Evolutionary conservation across 2,113 vertebrate species (phyloP).

Genomic region (Corydoras maculifer): DNA sequence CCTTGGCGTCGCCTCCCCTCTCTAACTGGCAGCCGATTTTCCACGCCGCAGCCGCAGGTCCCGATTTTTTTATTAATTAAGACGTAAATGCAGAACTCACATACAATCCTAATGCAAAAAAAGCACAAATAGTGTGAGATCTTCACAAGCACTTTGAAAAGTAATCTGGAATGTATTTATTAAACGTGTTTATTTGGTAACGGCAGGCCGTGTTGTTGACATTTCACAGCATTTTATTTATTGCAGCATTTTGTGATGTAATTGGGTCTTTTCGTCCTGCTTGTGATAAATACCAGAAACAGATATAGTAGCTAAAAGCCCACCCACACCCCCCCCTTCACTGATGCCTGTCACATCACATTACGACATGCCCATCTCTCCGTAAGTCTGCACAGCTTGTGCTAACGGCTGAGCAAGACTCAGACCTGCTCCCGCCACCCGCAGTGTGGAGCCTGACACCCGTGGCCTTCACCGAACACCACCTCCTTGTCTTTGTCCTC

Average conservation of each 20-base stretch:
- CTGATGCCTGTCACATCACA: slow-evolving; percentile 34
- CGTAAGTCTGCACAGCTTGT: slow-evolving; percentile 18
- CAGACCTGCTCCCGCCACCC: slow-evolving; percentile 9
- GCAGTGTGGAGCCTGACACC: neutral
- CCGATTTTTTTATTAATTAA: too few relatives aligned
- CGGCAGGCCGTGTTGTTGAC: neutral
- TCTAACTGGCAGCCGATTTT: too few relatives aligned
- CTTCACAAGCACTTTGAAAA: too few relatives aligned
- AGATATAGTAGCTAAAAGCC: slow-evolving; percentile 8
- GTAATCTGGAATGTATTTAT: too few relatives aligned
- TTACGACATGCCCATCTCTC: slow-evolving; percentile 18
- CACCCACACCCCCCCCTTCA: neutral
- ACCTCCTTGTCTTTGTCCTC: neutral
- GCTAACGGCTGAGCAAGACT: slow-evolving; percentile 25
- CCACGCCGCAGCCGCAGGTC: too few relatives aligned
- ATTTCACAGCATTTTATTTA: neutral
- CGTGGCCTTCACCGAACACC: neutral
- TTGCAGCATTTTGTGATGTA: slow-evolving; percentile 6
- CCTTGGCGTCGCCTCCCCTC: too few relatives aligned
- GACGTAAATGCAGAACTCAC: too few relatives aligned
- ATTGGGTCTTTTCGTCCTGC: neutral
- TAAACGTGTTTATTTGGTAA: too few relatives aligned
- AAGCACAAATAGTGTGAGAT: too few relatives aligned
- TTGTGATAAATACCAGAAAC: slow-evolving; percentile 27
- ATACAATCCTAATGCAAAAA: too few relatives aligned